Evolutionary conservation across 2,888 invertebrate species (phyloP), one percentile per base, ranked within the genome.

Genomic region (Aspidapion aeneum): DNA sequence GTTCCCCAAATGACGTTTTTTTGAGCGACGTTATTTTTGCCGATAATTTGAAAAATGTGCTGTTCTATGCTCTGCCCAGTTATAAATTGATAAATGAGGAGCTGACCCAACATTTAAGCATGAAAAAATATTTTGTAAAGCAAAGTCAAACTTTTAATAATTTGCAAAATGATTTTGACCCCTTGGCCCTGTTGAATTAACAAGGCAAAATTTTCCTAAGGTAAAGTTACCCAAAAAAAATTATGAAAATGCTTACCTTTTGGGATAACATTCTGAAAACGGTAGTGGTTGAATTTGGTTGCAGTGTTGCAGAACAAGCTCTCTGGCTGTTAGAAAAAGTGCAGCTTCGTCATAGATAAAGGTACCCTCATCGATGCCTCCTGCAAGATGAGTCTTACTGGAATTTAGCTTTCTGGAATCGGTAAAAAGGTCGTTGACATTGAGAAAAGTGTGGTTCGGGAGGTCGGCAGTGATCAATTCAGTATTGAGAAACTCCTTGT

Each of bases 221-320:
- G n/a, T n/a, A n/a, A n/a, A n/a, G n/a, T n/a, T n/a, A n/a, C n/a
- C n/a, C n/a, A n/a, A n/a, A n/a, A n/a, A n/a, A n/a, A n/a, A n/a
- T n/a, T n/a, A n/a, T n/a, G n/a, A n/a, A n/a, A n/a, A n/a, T 21
- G 69, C 84, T 84, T 76, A 89, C 88, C 82, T 78, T 72, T 85
- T 81, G 67, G 87, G 84, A 79, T 90, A 91, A 77, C 86, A 85
- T 80, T 84, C 82, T 78, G 84, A 82, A 81, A 91, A 91, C 63
- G 80, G 78, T 68, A 87, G 73, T 54, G 86, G 83, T 69, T 84
- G 83, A 20, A 82, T 79, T 79, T 91, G 91, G 68, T 82, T 82
- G 78, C 91, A 92, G 79, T 86, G 85, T 74, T 86, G 83, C 68
- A 91, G 81, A 58, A 80, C 81, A 54, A 82, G 77, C 64, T 84